Evolutionary conservation across 2,113 vertebrate species (phyloP), one percentile per base, ranked within the genome.

Genomic region (Periophthalmodon schlosseri): DNA sequence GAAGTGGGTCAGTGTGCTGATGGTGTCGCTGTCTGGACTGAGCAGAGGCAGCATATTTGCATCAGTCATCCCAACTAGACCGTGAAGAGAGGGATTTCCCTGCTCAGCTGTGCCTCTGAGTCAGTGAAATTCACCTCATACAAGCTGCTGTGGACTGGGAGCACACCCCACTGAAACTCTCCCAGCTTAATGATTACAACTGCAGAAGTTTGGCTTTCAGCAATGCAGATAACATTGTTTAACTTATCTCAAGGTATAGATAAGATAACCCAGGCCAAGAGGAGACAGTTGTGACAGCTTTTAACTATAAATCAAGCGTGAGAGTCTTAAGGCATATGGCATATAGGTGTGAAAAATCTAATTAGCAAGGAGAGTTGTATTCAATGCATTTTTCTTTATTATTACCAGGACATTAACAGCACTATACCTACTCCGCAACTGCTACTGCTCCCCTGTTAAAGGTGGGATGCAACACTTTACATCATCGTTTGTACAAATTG

Each of bases 31-130:
- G 88, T 90, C 88, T 90, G 89, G 87, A 91, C 89, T 88, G 82
- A 86, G 87, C 88, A 80, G n/a, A 24, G 24, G 88, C 86, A 83
- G 86, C 87, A 91, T 91, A 91, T 92, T 90, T 91, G 88, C 91
- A 92, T 91, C 88, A 89, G 88, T 91, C 88, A 90, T 91, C 88
- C 85, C 83, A 92, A 91, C 86, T 89, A 88, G 91, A 92, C 89
- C 88, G 88, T 91, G 89, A 90, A 90, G 86, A 88, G 87, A 87
- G 87, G 89, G 91, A 89, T 91, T 90, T 88, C 89, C 89, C 86
- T 77, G 86, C 86, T 90, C 91, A 89, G 87, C 89, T 87, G 86
- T 81, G 88, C 83, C 87, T 86, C 84, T 91, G 87, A 90, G 87
- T 91, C 91, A 91, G 83, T 84, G 88, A 90, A 90, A 88, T 85